phyloP scores from a whole-genome alignment of 2,888 invertebrate genomes.

The Platycnemis pennipes region DNA sequence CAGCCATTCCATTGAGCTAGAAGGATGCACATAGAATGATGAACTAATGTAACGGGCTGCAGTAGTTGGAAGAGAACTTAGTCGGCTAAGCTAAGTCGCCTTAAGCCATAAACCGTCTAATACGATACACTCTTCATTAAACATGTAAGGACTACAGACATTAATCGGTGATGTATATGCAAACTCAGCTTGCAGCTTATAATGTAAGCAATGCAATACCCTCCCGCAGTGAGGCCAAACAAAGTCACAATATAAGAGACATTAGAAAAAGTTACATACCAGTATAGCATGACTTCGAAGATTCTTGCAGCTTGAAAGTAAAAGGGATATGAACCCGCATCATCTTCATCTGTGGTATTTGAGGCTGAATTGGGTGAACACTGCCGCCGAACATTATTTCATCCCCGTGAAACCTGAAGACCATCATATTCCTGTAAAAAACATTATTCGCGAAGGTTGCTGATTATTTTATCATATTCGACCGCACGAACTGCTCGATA shows the following conservation, averaged over 20 bases:
- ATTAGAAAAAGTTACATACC: conserved; percentile 80
- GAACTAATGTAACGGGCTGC: too few species aligned
- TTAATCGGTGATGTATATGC: too few species aligned
- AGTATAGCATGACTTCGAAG: conserved; percentile 85
- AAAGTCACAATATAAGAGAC: background rate
- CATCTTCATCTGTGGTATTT: conserved; percentile 90
- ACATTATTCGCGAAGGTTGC: conserved; percentile 35
- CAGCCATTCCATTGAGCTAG: too few species aligned
- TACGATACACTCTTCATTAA: too few species aligned
- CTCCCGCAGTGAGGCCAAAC: too few species aligned
- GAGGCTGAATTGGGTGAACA: conserved; percentile 79
- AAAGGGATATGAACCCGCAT: conserved; percentile 92
- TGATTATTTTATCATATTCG: conserved; percentile 33
- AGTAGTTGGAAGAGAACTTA: too few species aligned
- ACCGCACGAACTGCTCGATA: conserved; percentile 26
- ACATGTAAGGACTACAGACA: too few species aligned
- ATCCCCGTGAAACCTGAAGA: conserved; percentile 87
- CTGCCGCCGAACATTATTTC: conserved; percentile 82
- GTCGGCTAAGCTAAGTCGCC: too few species aligned
- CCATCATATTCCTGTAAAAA: conserved; percentile 86
- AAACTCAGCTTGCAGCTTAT: too few species aligned
- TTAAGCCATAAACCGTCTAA: too few species aligned
- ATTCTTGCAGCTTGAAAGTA: conserved; percentile 88
- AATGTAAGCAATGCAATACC: too few species aligned
- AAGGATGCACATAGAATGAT: too few species aligned